Percentiles rank a stretch among this genome's conserved stretches.
Evolutionary conservation across 2,113 vertebrate genomes (phyloP).

Genomic region (Dryoscopus gambensis): DNA sequence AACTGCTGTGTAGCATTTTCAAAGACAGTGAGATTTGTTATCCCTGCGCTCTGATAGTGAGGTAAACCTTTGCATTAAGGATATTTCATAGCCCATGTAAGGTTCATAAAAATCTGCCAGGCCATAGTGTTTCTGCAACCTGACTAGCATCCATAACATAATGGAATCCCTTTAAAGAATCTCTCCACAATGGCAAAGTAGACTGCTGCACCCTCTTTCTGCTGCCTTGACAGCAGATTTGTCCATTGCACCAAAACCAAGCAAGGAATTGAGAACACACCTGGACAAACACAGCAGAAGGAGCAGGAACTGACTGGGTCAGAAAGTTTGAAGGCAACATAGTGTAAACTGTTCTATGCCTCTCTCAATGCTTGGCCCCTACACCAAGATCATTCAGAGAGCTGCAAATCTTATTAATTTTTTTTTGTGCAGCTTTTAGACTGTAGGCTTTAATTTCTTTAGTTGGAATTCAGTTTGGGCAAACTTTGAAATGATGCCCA

Average conservation of each 20-base stretch:
- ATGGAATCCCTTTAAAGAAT: not conserved
- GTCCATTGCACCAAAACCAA: not conserved
- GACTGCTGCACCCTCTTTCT: not conserved
- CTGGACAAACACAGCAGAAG: conserved; percentile 50
- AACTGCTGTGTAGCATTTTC: not conserved
- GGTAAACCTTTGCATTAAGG: not conserved
- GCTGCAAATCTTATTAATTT: not conserved
- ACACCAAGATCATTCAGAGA: not conserved
- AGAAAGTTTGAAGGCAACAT: not conserved
- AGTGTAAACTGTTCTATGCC: not conserved
- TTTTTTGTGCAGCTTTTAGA: not conserved
- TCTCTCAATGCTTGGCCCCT: not conserved
- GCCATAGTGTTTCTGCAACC: not conserved
- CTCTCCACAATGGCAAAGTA: not conserved
- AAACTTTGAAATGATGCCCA: not conserved
- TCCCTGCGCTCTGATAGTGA: not conserved
- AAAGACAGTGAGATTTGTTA: not conserved
- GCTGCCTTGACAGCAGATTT: not conserved
- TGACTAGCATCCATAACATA: not conserved
- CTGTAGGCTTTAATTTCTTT: not conserved
- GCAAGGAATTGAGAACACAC: not conserved
- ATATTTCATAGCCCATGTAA: not conserved
- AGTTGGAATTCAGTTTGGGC: not conserved
- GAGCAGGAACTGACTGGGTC: conserved; percentile 8
- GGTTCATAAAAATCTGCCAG: not conserved